These are phyloP conservation scores for Matsumyia berberina DNA, from an alignment of 2,888 invertebrate species.

Conservation along the genomic window DNA sequence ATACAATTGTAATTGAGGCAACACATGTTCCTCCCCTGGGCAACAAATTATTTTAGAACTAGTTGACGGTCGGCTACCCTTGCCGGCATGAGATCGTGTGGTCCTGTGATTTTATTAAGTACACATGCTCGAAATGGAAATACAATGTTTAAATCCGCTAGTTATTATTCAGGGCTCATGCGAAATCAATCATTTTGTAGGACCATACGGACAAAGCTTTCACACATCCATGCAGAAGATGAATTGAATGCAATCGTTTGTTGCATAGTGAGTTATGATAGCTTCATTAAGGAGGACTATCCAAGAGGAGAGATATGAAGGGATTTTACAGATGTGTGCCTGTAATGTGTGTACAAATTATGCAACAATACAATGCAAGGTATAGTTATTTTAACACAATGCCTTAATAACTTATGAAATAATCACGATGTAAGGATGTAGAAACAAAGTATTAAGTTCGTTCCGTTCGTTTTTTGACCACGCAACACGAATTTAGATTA, in stretches of 20 bases:
- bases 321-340: too few relatives aligned
- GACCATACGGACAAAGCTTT: conserved; percentile 4
- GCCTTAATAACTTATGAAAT: too few relatives aligned
- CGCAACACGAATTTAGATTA: too few relatives aligned
- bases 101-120: conserved; percentile 40
- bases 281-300: too few relatives aligned
- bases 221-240: conserved; percentile 34
- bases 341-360: too few relatives aligned
- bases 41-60: conserved; percentile 41
- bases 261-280: conserved; percentile 27
- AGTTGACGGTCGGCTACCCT: conserved; percentile 10
- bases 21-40: conserved; percentile 47
- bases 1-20: conserved; percentile 52
- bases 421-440: too few relatives aligned
- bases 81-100: not conserved
- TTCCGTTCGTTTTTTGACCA: too few relatives aligned
- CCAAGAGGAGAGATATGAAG: too few relatives aligned
- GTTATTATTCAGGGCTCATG: conserved; percentile 50
- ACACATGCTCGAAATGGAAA: conserved; percentile 37
- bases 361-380: too few relatives aligned
- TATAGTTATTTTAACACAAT: too few relatives aligned
- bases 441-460: too few relatives aligned
- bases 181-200: conserved; percentile 43
- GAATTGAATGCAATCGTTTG: conserved; percentile 37
- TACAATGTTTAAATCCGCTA: conserved; percentile 43